Percentiles rank a stretch among this genome's conserved stretches.
Evolutionary conservation across 2,888 invertebrate species (phyloP).

Genomic region (Beris morrisii): DNA sequence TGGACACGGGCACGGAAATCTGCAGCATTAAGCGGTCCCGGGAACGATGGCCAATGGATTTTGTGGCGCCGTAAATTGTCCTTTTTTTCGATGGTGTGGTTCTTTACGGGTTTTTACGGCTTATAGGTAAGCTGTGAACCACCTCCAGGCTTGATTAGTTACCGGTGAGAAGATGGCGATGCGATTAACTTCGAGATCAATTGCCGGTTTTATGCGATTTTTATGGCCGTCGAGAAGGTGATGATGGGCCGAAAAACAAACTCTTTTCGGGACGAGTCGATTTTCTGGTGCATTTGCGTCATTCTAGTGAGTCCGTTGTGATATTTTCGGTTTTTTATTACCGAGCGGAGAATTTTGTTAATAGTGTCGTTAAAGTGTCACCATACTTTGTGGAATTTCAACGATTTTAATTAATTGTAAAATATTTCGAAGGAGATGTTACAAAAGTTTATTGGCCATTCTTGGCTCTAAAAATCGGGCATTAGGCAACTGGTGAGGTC

Average conservation of each 20-base stretch:
- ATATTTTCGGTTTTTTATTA: too few species aligned
- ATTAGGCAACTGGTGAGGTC: too few species aligned
- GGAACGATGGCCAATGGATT: constrained; percentile 20
- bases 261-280: constrained; percentile 8
- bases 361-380: too few species aligned
- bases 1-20: too few species aligned
- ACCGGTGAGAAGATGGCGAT: constrained; percentile 23
- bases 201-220: constrained; percentile 32
- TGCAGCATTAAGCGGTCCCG: neutral
- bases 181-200: constrained; percentile 28
- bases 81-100: constrained; percentile 19
- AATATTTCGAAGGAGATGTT: too few species aligned
- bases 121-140: constrained; percentile 17
- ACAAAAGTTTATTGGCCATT: too few species aligned
- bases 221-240: constrained; percentile 26
- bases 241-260: constrained; percentile 28
- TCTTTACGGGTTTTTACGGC: constrained; percentile 25
- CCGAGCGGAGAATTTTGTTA: too few species aligned
- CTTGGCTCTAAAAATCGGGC: too few species aligned
- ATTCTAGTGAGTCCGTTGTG: neutral
- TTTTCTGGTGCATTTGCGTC: constrained; percentile 6
- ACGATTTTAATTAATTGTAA: too few species aligned
- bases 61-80: constrained; percentile 31
- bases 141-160: constrained; percentile 19
- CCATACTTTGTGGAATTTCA: too few species aligned